Conservation (phyloP, 2,888 invertebrate genomes). For the Thecophora atra region DNA sequence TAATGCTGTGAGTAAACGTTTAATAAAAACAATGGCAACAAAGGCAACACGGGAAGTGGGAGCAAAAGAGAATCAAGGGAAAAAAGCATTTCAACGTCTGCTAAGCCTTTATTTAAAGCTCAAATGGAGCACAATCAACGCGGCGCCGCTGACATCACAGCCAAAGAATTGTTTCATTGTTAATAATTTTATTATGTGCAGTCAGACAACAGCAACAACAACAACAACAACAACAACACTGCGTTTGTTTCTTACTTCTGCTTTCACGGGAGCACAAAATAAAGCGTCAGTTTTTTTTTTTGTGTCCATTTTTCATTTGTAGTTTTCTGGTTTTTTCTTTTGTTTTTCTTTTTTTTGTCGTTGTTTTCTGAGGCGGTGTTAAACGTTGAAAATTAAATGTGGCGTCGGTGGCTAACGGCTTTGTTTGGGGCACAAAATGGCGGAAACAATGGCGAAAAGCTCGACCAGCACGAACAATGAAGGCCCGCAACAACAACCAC, state of each 20-base stretch:
- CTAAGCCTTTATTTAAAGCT: too few species aligned
- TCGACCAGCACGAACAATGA: slow-evolving; percentile 9
- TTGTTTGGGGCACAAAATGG: slow-evolving; percentile 23
- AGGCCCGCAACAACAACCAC: not conserved
- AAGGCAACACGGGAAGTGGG: slow-evolving; percentile 27
- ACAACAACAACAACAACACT: not conserved
- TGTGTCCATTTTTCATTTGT: too few species aligned
- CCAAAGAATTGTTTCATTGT: not conserved
- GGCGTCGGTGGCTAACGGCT: not conserved
- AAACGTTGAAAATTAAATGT: slow-evolving; percentile 3
- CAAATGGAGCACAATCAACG: too few species aligned
- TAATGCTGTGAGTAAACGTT: slow-evolving; percentile 6
- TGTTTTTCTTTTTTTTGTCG: too few species aligned
- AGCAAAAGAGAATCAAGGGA: slow-evolving; percentile 32
- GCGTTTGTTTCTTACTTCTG: not conserved
- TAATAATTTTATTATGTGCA: slow-evolving; percentile 13
- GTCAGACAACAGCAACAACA: not conserved
- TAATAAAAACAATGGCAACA: not conserved
- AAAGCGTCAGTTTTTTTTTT: not conserved
- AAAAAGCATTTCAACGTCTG: not conserved
- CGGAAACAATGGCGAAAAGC: slow-evolving; percentile 21
- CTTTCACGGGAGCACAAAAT: not conserved
- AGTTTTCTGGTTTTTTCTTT: too few species aligned
- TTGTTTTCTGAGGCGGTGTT: not conserved
- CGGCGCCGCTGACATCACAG: too few species aligned